phyloP scores from a whole-genome alignment of 2,113 vertebrate species.

The Rhinichthys klamathensis region DNA sequence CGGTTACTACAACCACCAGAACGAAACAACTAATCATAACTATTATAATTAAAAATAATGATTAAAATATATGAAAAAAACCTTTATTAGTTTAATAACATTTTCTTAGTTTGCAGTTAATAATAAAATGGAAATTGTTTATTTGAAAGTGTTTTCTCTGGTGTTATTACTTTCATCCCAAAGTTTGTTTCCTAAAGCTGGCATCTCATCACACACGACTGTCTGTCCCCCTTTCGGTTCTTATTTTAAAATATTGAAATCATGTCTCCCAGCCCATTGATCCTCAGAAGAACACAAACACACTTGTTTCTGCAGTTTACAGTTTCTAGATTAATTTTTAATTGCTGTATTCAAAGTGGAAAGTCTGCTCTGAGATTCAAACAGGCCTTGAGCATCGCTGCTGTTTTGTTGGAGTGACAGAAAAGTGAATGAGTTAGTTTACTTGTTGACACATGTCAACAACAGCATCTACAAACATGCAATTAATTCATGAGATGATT shows the following conservation, averaged over 20 bases:
- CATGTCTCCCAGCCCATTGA: slow-evolving; percentile 14
- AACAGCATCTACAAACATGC: slow-evolving; percentile 35
- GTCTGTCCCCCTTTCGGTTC: slow-evolving; percentile 27
- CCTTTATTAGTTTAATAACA: too few relatives aligned
- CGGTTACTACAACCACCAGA: too few relatives aligned
- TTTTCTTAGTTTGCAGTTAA: background rate
- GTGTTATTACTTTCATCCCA: background rate
- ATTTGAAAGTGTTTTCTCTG: background rate
- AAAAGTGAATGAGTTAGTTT: slow-evolving; percentile 22
- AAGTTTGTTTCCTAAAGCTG: background rate
- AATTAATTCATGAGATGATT: slow-evolving; percentile 41
- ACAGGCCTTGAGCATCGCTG: slow-evolving; percentile 1
- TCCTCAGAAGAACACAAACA: slow-evolving; percentile 2
- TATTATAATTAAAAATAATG: too few relatives aligned
- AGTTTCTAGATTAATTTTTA: slow-evolving; percentile 41
- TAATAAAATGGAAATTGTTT: background rate
- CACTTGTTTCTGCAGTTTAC: slow-evolving; percentile 29
- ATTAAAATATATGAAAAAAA: too few relatives aligned
- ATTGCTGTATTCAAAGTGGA: slow-evolving; percentile 24
- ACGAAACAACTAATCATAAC: too few relatives aligned
- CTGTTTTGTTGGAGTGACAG: slow-evolving; percentile 11
- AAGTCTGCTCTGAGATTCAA: slow-evolving; percentile 18
- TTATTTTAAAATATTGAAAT: slow-evolving; percentile 47
- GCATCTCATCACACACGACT: background rate
- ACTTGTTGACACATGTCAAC: slow-evolving; percentile 39